Conservation (phyloP, 2,797 vertebrate species). For the Premnoplex brunnescens region DNA sequence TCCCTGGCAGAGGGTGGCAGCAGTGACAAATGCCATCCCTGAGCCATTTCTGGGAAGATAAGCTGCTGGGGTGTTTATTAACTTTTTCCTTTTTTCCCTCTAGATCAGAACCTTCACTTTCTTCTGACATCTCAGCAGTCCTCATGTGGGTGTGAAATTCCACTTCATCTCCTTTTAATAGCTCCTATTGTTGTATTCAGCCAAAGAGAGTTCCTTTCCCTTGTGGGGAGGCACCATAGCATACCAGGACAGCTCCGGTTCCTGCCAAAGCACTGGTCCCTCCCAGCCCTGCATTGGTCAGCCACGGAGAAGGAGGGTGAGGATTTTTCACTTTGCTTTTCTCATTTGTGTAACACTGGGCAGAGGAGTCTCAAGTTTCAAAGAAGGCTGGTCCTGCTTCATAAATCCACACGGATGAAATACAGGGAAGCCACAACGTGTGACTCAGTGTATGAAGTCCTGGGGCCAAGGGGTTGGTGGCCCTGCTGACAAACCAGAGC, state of each 20-base stretch:
- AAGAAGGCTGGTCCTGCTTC: neutral
- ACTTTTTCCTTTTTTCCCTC: neutral
- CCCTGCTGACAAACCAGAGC: neutral
- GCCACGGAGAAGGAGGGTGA: neutral
- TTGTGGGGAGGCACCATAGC: neutral
- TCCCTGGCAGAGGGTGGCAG: neutral
- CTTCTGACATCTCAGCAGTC: neutral
- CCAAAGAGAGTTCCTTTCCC: neutral
- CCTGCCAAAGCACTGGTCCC: neutral
- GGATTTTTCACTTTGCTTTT: neutral
- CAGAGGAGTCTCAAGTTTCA: neutral
- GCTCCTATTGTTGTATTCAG: neutral
- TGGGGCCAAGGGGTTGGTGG: neutral
- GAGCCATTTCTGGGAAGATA: neutral
- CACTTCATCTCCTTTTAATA: neutral
- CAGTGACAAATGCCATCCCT: neutral
- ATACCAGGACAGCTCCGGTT: fast-evolving
- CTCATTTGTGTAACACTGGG: neutral
- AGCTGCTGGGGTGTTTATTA: neutral
- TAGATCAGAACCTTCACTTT: neutral
- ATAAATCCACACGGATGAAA: neutral
- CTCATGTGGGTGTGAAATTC: neutral
- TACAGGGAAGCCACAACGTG: neutral
- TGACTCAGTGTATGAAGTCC: neutral
- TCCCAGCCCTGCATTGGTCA: neutral